These are phyloP conservation scores for Atta cephalotes DNA, from an alignment of 1,140 invertebrate genomes.

Conservation along the genomic window DNA sequence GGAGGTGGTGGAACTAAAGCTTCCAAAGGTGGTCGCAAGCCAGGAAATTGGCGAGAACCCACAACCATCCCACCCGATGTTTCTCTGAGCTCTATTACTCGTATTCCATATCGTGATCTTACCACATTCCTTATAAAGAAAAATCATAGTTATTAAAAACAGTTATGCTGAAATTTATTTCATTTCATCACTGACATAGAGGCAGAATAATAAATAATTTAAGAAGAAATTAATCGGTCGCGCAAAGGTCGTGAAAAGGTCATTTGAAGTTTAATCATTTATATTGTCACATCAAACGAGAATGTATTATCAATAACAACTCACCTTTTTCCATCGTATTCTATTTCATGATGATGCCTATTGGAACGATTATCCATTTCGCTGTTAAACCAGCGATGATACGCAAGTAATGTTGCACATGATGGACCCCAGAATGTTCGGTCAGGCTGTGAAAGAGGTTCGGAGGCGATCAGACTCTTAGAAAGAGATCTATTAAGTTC, in stretches of 20 bases:
- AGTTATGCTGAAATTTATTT: background rate
- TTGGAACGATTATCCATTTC: conserved; percentile 76
- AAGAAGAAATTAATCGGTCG: background rate
- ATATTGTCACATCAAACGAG: background rate
- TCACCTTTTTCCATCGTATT: conserved; percentile 84
- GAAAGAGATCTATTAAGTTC: conserved; percentile 83
- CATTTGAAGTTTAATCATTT: background rate
- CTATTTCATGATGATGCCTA: conserved; percentile 77
- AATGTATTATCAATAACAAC: background rate
- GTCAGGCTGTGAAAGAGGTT: conserved; percentile 76
- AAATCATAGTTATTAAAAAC: conserved; percentile 2
- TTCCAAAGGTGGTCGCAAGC: conserved; percentile 81
- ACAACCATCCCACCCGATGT: conserved; percentile 83
- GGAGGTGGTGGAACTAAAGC: conserved; percentile 81
- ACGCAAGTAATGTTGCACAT: conserved; percentile 82
- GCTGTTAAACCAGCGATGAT: conserved; percentile 85
- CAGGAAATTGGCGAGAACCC: conserved; percentile 83
- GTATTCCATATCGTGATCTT: conserved; percentile 86
- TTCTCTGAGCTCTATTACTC: conserved; percentile 88
- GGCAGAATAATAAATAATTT: background rate
- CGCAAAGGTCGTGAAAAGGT: background rate
- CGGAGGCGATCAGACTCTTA: conserved; percentile 71
- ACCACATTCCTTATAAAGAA: conserved; percentile 84
- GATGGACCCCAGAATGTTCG: conserved; percentile 84
- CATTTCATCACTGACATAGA: conserved; percentile 19